Conservation (phyloP, 2,113 vertebrate genomes). For the Psammodynastes pulverulentus region DNA sequence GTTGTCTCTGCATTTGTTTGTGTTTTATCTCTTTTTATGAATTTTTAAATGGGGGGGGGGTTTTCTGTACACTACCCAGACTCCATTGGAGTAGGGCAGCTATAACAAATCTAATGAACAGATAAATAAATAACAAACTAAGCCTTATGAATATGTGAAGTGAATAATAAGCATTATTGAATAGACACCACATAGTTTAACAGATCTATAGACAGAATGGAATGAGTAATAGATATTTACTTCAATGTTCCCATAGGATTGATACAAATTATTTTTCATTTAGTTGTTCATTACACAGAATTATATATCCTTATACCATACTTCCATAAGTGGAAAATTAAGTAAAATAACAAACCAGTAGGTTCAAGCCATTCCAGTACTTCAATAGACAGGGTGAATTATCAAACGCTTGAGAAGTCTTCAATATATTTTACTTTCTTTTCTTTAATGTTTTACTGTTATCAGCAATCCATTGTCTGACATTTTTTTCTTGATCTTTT, state of each 20-base stretch:
- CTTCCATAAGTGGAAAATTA: neutral
- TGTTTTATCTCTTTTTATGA: neutral
- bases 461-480: slow-evolving; percentile 52
- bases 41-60: neutral
- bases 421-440: slow-evolving; percentile 11
- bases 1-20: neutral
- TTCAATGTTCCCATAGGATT: neutral
- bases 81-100: neutral
- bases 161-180: neutral
- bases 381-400: slow-evolving; percentile 37
- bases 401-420: slow-evolving; percentile 31
- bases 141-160: neutral
- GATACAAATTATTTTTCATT: slow-evolving; percentile 14
- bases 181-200: neutral
- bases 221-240: neutral
- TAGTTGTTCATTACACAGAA: neutral
- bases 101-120: neutral
- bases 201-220: neutral
- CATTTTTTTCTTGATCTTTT: slow-evolving; percentile 41
- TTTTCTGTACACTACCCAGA: neutral
- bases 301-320: neutral
- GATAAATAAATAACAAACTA: neutral
- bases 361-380: slow-evolving; percentile 31
- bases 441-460: slow-evolving; percentile 51
- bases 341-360: slow-evolving; percentile 37